Conservation (phyloP, 1,140 invertebrate genomes). For the Musca vetustissima region DNA sequence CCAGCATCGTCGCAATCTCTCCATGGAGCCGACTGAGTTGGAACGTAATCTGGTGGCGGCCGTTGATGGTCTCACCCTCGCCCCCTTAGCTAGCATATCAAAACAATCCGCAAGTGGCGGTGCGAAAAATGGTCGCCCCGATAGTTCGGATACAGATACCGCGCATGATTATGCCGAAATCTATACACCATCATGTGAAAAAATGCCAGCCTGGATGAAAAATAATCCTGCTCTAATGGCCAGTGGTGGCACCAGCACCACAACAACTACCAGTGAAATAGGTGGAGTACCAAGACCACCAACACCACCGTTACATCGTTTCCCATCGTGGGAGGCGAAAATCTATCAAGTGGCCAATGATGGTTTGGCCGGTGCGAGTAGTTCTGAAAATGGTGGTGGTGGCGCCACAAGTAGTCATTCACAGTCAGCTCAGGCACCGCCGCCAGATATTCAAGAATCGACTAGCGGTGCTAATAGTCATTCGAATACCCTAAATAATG, state of each 20-base stretch:
- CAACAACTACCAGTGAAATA: constrained; percentile 54
- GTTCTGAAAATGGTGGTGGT: constrained; percentile 27
- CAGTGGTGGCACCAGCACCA: constrained; percentile 59
- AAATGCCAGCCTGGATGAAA: constrained; percentile 60
- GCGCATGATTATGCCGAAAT: constrained; percentile 91
- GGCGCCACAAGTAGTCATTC: neutral
- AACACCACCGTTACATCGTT: constrained; percentile 85
- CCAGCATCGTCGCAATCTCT: constrained; percentile 56
- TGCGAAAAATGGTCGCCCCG: constrained; percentile 54
- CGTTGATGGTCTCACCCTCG: constrained; percentile 59
- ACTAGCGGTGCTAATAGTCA: constrained; percentile 35
- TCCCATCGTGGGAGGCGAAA: constrained; percentile 91
- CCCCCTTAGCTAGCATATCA: constrained; percentile 57
- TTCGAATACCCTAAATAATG: constrained; percentile 28
- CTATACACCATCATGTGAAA: constrained; percentile 87
- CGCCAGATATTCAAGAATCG: constrained; percentile 41
- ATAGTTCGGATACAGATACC: constrained; percentile 69
- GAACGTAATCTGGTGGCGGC: constrained; percentile 61
- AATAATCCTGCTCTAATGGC: constrained; percentile 55
- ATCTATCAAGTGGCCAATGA: constrained; percentile 89
- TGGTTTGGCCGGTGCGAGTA: constrained; percentile 61
- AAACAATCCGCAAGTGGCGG: constrained; percentile 29
- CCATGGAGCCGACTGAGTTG: constrained; percentile 58
- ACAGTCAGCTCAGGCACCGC: constrained; percentile 19
- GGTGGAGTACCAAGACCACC: constrained; percentile 69